A percentile compares a stretch with the other conserved stretches of the same genome.
These are phyloP conservation scores for Holothuria scabra DNA, from an alignment of 53 echinoderm and acorn worm genomes.

Conservation along the genomic window DNA sequence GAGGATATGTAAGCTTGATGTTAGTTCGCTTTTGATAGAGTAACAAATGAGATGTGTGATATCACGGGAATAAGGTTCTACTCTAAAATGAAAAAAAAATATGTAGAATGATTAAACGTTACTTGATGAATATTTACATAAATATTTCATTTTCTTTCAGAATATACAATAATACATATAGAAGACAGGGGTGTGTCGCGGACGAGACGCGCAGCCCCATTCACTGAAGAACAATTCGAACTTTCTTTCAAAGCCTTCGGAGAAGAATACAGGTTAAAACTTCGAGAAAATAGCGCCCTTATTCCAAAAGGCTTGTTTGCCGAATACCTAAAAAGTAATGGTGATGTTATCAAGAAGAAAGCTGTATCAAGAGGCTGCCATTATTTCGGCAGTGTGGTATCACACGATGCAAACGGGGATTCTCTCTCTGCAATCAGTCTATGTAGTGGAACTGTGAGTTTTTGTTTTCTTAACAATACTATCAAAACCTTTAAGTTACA, in stretches of 20 bases:
- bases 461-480: too few relatives aligned
- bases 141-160: not conserved
- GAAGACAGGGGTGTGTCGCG: not conserved
- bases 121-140: not conserved
- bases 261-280: slow-evolving; percentile 57
- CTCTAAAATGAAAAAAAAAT: too few relatives aligned
- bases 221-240: not conserved
- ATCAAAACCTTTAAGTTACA: too few relatives aligned
- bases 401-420: slow-evolving; percentile 51
- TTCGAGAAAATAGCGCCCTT: slow-evolving; percentile 52
- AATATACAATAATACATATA: slow-evolving; percentile 40
- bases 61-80: too few relatives aligned
- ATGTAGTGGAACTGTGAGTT: slow-evolving; percentile 78
- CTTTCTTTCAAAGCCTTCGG: slow-evolving; percentile 62
- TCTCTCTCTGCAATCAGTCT: slow-evolving; percentile 69
- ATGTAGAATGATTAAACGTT: too few relatives aligned
- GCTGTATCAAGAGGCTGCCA: slow-evolving; percentile 47
- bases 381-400: slow-evolving; percentile 62
- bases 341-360: slow-evolving; percentile 54
- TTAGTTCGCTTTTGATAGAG: too few relatives aligned
- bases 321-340: slow-evolving; percentile 55
- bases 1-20: too few relatives aligned
- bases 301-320: slow-evolving; percentile 41
- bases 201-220: not conserved
- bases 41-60: too few relatives aligned